Percentiles rank a stretch among this genome's conserved stretches.
phyloP scores from a whole-genome alignment of 2,888 invertebrate species.

The Archips xylosteana region DNA sequence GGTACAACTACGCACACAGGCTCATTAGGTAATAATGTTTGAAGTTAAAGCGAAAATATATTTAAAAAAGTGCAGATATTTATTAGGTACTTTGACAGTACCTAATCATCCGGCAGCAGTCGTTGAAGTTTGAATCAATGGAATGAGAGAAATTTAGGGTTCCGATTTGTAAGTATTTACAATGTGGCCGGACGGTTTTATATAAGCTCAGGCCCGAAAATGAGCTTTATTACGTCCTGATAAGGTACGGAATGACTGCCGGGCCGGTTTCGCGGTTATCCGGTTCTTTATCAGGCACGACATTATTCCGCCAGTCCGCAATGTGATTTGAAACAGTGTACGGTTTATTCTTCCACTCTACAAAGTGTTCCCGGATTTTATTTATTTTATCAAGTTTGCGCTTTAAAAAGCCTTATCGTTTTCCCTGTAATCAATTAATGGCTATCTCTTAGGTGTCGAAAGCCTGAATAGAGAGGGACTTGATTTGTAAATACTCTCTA shows the following conservation, averaged over 20 bases:
- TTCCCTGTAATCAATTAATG: conserved; percentile 25
- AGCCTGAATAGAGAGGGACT: conserved; percentile 1
- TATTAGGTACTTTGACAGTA: neutral
- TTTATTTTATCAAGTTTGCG: conserved; percentile 28
- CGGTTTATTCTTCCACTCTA: conserved; percentile 17
- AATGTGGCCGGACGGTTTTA: conserved; percentile 17
- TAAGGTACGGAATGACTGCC: neutral
- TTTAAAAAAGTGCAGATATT: neutral
- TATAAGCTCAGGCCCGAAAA: neutral
- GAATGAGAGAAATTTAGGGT: conserved; percentile 7
- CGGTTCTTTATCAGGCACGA: conserved; percentile 16
- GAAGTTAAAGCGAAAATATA: neutral
- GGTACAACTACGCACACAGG: neutral
- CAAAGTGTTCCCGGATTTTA: conserved; percentile 26
- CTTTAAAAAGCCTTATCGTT: conserved; percentile 35
- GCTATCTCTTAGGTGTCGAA: conserved; percentile 20
- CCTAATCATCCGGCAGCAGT: conserved; percentile 8
- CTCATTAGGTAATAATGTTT: too few relatives aligned
- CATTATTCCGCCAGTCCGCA: conserved; percentile 30
- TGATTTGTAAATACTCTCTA: conserved; percentile 2
- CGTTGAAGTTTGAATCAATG: conserved; percentile 12
- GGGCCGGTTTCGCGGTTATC: conserved; percentile 7
- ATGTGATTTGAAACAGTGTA: conserved; percentile 24
- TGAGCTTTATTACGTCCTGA: conserved; percentile 9
- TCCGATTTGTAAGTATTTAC: conserved; percentile 29